phyloP scores from a whole-genome alignment of 2,888 invertebrate species.

The Parapristionchus giblindavisi region DNA sequence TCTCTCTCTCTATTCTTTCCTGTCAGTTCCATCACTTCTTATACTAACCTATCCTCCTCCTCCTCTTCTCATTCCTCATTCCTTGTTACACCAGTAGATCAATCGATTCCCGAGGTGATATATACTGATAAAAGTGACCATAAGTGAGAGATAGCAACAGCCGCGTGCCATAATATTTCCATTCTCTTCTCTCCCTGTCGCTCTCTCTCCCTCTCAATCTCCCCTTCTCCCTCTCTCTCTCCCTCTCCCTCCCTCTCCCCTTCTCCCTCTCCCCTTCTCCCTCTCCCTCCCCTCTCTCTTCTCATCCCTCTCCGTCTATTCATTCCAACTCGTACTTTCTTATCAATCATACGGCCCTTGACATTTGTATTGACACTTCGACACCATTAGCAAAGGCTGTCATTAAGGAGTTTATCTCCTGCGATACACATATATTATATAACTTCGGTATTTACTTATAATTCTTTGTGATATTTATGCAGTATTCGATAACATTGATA shows the following conservation, averaged over 20 bases:
- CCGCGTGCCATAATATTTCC: neutral
- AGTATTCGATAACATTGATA: too few relatives aligned
- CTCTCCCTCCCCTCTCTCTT: slow-evolving; percentile 4
- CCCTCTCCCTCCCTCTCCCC: neutral
- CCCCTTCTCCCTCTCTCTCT: neutral
- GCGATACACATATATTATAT: too few relatives aligned
- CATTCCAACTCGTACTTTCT: too few relatives aligned
- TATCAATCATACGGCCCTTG: too few relatives aligned
- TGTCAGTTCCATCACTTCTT: neutral
- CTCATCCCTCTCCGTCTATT: slow-evolving; percentile 1
- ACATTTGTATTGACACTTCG: too few relatives aligned
- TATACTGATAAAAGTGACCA: neutral
- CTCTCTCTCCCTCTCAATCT: neutral
- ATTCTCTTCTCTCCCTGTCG: neutral
- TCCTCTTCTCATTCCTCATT: too few relatives aligned
- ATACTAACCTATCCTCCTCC: neutral
- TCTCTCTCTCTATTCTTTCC: neutral
- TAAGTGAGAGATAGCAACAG: neutral
- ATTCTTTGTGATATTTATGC: too few relatives aligned
- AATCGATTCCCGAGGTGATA: too few relatives aligned
- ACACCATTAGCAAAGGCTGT: too few relatives aligned
- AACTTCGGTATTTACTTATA: too few relatives aligned
- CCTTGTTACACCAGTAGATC: too few relatives aligned
- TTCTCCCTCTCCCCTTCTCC: neutral
- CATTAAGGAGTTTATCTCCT: too few relatives aligned